Percentiles rank a stretch among this genome's conserved stretches.
phyloP scores from a whole-genome alignment of 2,113 vertebrate species.

The human region GRCh38 chr16:86436501-86437000 shows the following conservation, averaged over 20 bases:
- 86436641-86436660: neutral
- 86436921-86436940: fast-evolving
- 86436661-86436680: neutral
- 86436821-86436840: fast-evolving
- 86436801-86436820: neutral
- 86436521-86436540: fast-evolving
- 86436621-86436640: too few species aligned
- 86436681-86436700: neutral
- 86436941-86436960: fast-evolving
- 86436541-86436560: neutral
- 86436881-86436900: neutral
- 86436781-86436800: neutral
- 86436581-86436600: neutral
- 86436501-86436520: neutral
- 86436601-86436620: neutral
- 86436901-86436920: neutral
- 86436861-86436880: neutral
- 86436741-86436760: neutral
- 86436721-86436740: neutral
- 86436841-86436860: too few species aligned
- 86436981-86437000: neutral
- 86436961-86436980: neutral
- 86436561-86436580: neutral
- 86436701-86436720: neutral
- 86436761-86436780: neutral